Conservation (phyloP, 2,113 vertebrate species). For the Thamnaconus septentrionalis region DNA sequence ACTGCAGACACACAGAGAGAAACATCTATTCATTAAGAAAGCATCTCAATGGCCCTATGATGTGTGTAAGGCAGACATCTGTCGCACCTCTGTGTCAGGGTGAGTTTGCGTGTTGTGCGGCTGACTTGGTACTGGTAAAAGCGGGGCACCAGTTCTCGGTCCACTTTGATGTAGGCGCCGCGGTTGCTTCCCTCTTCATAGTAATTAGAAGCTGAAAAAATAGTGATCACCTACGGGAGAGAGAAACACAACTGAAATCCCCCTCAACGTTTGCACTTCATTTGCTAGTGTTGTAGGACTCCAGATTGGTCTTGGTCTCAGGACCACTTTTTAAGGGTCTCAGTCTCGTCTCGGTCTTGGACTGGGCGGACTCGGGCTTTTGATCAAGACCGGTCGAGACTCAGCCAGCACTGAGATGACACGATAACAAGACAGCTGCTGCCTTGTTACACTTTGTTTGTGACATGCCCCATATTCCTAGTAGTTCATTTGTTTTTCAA, state of each 20-base stretch:
- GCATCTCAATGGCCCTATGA: too few relatives aligned
- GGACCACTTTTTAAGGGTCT: too few relatives aligned
- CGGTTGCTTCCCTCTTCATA: slow-evolving; percentile 95
- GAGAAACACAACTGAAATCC: neutral
- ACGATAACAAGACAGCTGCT: too few relatives aligned
- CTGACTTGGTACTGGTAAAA: slow-evolving; percentile 94
- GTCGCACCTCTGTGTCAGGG: slow-evolving; percentile 84
- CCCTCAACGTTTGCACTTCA: neutral
- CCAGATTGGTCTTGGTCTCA: too few relatives aligned
- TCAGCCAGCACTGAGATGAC: too few relatives aligned
- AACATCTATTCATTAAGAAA: too few relatives aligned
- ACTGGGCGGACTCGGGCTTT: too few relatives aligned
- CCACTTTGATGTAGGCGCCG: slow-evolving; percentile 90
- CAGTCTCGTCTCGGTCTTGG: too few relatives aligned
- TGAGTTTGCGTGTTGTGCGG: slow-evolving; percentile 76
- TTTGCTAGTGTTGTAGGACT: neutral
- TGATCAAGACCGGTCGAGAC: too few relatives aligned
- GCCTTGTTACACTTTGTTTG: too few relatives aligned
- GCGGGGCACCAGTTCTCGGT: slow-evolving; percentile 76
- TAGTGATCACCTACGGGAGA: slow-evolving; percentile 85
- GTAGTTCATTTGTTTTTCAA: too few relatives aligned
- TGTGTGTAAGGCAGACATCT: neutral
- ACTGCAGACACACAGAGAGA: slow-evolving; percentile 66
- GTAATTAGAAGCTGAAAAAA: slow-evolving; percentile 98
- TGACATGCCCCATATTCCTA: too few relatives aligned